Evolutionary conservation across 2,113 vertebrate genomes (phyloP).

Genomic region (Onychostruthus taczanowskii): DNA sequence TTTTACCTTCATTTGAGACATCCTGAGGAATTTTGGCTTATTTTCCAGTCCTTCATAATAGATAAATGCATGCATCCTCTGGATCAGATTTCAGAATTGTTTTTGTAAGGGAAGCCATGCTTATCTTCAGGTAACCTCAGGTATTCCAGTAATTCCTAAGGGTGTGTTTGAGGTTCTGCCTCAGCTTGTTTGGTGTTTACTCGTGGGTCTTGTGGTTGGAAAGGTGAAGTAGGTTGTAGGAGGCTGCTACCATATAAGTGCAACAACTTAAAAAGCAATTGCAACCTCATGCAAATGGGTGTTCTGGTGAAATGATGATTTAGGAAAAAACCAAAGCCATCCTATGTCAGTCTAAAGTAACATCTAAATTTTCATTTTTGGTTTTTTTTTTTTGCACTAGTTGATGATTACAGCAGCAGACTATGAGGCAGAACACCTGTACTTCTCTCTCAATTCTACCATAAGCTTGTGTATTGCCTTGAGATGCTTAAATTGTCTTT

Average conservation of each 20-base stretch:
- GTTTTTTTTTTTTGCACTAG: not conserved
- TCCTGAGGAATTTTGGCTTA: not conserved
- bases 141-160: conserved; percentile 16
- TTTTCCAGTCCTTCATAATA: not conserved
- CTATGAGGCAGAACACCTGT: not conserved
- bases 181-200: conserved; percentile 16
- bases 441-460: not conserved
- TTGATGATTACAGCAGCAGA: not conserved
- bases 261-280: not conserved
- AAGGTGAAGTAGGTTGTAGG: not conserved
- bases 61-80: not conserved
- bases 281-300: not conserved
- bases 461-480: not conserved
- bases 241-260: not conserved
- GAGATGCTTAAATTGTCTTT: not conserved
- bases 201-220: not conserved
- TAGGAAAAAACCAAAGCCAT: not conserved
- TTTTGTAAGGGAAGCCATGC: not conserved
- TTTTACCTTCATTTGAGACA: conserved; percentile 14
- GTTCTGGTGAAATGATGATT: not conserved
- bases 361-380: not conserved
- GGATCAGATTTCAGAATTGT: conserved; percentile 21
- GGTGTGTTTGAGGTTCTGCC: not conserved
- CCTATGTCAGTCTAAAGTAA: not conserved
- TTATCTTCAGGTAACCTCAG: not conserved